Conservation (phyloP, 1,140 invertebrate genomes). For the Cotesia chilonis region DNA sequence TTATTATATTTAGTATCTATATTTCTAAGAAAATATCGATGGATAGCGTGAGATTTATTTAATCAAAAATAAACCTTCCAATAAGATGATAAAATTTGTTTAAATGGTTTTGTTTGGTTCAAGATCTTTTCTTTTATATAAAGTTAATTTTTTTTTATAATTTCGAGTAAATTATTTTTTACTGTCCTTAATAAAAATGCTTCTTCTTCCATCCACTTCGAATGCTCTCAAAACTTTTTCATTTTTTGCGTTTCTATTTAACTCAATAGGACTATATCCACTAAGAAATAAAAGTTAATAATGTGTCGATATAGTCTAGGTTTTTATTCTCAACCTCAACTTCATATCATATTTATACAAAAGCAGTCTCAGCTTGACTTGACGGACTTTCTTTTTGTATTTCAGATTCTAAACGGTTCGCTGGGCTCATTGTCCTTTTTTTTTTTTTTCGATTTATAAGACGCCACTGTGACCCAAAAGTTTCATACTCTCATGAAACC, state of each 20-base stretch:
- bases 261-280: background rate
- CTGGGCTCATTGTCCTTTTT: background rate
- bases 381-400: background rate
- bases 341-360: background rate
- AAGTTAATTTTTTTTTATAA: too few relatives aligned
- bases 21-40: too few relatives aligned
- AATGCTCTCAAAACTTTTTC: background rate
- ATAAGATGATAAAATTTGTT: too few relatives aligned
- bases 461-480: slow-evolving; percentile 13
- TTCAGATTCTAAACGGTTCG: background rate
- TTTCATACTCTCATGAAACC: background rate
- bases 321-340: background rate
- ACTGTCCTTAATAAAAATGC: too few relatives aligned
- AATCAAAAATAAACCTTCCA: too few relatives aligned
- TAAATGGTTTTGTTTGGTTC: too few relatives aligned
- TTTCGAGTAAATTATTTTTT: too few relatives aligned
- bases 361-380: background rate
- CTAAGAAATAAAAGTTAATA: background rate
- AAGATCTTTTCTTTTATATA: too few relatives aligned
- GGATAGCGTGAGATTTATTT: too few relatives aligned
- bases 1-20: too few relatives aligned
- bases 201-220: too few relatives aligned
- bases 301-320: background rate
- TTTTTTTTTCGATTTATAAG: background rate
- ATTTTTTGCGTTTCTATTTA: background rate